Evolutionary conservation across 2,797 vertebrate species (phyloP), one percentile per base, ranked within the genome.

Genomic region (Myotis daubentonii): DNA sequence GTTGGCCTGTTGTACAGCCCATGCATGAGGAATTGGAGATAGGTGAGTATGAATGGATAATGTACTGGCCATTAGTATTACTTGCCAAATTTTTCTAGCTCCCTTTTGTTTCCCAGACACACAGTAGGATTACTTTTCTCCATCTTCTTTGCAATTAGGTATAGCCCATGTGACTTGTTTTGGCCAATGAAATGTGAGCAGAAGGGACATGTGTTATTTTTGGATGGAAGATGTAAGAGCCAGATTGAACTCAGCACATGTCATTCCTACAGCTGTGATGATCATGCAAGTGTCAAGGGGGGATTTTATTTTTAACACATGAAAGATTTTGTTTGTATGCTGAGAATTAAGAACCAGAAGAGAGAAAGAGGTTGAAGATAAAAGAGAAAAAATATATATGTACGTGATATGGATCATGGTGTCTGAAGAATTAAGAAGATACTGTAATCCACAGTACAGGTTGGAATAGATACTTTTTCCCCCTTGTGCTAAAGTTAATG

Each of bases 311-410:
- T 75, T 86, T 86, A 93, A 76, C 28, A 78, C 4, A 57, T 33
- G 51, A 84, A 68, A 80, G 28, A 68, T 91, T 88, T 89, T 91
- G 49, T 80, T 84, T 80, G 41, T 47, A 49, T 57, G 36, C 22
- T 94, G 66, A 80, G 53, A 89, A 85, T 25, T 75, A 75, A 80
- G 74, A 80, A 38, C 23, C n/a, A 91, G 57, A 83, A 72, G n/a
- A 89, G 68, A 86, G 28, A 57, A 33, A 76, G 62, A 20, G 13
- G 16, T 28, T 41, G 22, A 90, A 71, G 60, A 51, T 30, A 78
- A 84, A 62, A 30, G 12, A 71, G 51, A 66, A 65, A 65, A 94
- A 81, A 19, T 36, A 70, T 71, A 47, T 49, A 60, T 41, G 16
- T 71, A 22, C 25, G 33, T 83, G 11, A 62, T 82, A 60, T 25